Evolutionary conservation across 1,140 invertebrate genomes (phyloP), one percentile per base, ranked within the genome.

Genomic region (Batillaria attramentaria): DNA sequence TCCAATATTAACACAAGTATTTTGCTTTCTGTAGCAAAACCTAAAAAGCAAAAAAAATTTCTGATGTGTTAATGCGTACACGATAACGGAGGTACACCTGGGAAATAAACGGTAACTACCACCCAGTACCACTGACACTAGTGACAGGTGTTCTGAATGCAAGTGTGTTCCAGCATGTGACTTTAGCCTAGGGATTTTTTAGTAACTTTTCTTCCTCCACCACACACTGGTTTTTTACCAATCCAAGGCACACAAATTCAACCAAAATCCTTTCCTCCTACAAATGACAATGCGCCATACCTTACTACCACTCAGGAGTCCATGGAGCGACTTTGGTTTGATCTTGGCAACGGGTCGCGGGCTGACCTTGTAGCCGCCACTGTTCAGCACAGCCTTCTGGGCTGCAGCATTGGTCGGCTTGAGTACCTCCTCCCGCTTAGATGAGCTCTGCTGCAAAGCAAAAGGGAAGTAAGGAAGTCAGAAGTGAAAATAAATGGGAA

Each of bases 331-430:
- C 72, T 83, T 94, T 83, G 77, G 92, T 87, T 94, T 94, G 1
- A 95, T 89, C 85, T 93, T 94, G 4, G 92, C 90, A 82, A 90
- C 92, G 3, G 92, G 93, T 50, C 92, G 91, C 3, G 93, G 91
- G 6, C 93, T 93, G n/a, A 95, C 92, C 91, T 95, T 95, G 81
- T 92, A 92, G 92, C 90, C 90, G 82, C 93, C 88, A 84, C 86
- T 90, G 69, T 92, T 81, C 60, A 94, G 86, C 28, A 84, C 83
- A 72, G 94, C 87, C 87, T 94, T 94, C 86, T 95, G 94, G 18
- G 94, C 93, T 8, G 92, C 89, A 10, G 94, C 92, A 91, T 95
- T 95, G 1, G 94, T 94, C 24, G 95, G 94, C 86, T 95, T 95
- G n/a, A 95, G 89, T 18, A 95, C 86, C 76, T 94, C 94, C 81